These are phyloP conservation scores for Lasioglossum lativentre DNA, from an alignment of 2,888 invertebrate species.

Conservation along the genomic window DNA sequence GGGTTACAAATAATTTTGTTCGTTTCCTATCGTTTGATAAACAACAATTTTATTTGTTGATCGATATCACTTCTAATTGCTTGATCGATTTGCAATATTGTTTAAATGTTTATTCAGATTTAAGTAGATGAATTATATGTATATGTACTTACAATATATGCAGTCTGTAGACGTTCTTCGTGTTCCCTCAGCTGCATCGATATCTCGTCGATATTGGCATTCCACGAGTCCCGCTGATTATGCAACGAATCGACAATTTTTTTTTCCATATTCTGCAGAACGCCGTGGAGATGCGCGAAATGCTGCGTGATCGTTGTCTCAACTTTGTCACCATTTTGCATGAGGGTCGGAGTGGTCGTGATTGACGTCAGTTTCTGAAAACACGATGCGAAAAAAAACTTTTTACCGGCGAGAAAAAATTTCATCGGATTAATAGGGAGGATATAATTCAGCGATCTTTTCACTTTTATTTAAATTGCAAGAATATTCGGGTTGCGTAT, in stretches of 20 bases:
- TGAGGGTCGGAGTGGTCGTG: neutral
- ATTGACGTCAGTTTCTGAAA: constrained; percentile 57
- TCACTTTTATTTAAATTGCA: constrained; percentile 19
- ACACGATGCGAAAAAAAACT: neutral
- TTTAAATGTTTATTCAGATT: no score
- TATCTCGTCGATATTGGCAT: constrained; percentile 66
- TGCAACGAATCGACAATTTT: constrained; percentile 83
- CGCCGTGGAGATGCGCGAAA: constrained; percentile 85
- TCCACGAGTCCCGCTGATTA: constrained; percentile 45
- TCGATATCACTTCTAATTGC: no score
- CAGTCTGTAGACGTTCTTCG: constrained; percentile 66
- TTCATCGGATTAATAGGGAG: neutral
- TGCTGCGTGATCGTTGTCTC: constrained; percentile 85
- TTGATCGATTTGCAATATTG: no score
- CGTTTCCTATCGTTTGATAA: no score
- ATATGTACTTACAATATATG: constrained; percentile 67
- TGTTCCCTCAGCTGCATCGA: constrained; percentile 54
- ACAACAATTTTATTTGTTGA: no score
- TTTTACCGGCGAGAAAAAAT: neutral
- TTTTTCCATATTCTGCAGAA: constrained; percentile 86
- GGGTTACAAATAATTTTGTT: no score
- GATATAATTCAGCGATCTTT: no score
- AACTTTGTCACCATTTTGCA: constrained; percentile 66
- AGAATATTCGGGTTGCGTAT: neutral
- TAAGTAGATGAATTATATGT: no score